Evolutionary conservation across 2,113 vertebrate species (phyloP).

Genomic region (Camelus bactrianus): DNA sequence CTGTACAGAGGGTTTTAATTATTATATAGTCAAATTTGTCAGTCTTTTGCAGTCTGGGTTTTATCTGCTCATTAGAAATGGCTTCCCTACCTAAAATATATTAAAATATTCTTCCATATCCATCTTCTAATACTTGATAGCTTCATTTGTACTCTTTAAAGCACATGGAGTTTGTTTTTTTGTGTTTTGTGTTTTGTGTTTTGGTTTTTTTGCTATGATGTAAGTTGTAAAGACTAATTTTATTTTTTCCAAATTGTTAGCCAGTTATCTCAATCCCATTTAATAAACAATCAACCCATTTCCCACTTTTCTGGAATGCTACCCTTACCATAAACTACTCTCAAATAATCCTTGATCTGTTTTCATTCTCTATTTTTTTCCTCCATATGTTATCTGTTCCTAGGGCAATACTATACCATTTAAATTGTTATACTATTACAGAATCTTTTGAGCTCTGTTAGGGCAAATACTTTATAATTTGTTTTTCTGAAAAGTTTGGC

Average conservation of each 20-base stretch:
- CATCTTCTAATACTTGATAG: slow-evolving; percentile 1
- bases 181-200: neutral
- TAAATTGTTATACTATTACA: neutral
- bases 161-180: neutral
- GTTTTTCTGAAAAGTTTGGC: neutral
- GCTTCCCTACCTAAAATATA: neutral
- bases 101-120: neutral
- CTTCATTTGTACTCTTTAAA: slow-evolving; percentile 8
- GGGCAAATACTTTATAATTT: neutral
- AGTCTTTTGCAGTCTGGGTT: neutral
- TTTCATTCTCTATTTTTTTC: neutral
- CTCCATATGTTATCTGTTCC: neutral
- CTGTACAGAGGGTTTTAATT: neutral
- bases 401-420: neutral
- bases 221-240: slow-evolving; percentile 11
- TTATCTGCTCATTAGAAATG: slow-evolving; percentile 51
- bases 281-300: neutral
- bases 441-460: neutral
- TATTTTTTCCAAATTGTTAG: neutral
- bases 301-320: slow-evolving; percentile 23
- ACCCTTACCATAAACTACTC: neutral
- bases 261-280: neutral
- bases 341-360: neutral
- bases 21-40: neutral
- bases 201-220: neutral